phyloP scores from a whole-genome alignment of 2,888 invertebrate species.

The Vannuccia rotundouncinata region DNA sequence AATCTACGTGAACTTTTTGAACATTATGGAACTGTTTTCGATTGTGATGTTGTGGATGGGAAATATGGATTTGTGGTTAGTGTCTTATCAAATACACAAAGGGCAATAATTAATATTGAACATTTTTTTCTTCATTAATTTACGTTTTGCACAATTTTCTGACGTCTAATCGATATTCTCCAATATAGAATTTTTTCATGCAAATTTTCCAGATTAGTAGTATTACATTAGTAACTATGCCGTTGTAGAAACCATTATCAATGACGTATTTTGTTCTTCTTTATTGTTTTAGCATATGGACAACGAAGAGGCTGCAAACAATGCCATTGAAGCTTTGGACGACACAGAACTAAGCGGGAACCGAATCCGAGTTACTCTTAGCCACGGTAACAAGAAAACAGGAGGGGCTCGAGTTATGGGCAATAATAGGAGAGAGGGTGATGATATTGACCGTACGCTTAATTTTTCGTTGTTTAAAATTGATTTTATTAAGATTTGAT shows the following conservation, averaged over 20 bases:
- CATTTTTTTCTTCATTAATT: too few species aligned
- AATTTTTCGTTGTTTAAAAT: background rate
- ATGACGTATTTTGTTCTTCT: too few species aligned
- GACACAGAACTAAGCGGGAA: slow-evolving; percentile 47
- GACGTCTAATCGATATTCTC: too few species aligned
- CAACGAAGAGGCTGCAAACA: slow-evolving; percentile 46
- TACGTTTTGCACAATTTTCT: too few species aligned
- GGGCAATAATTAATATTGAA: too few species aligned
- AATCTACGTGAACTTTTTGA: slow-evolving; percentile 86
- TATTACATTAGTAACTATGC: too few species aligned
- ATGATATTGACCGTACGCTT: slow-evolving; percentile 39
- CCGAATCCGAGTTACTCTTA: slow-evolving; percentile 51
- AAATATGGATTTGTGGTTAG: slow-evolving; percentile 87
- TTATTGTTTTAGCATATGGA: slow-evolving; percentile 53
- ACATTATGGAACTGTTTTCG: slow-evolving; percentile 87
- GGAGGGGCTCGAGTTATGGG: slow-evolving; percentile 45
- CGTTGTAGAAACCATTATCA: too few species aligned
- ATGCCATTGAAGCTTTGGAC: slow-evolving; percentile 48
- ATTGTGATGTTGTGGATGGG: slow-evolving; percentile 84
- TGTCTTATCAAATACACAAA: too few species aligned
- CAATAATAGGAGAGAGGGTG: slow-evolving; percentile 42
- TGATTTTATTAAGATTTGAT: background rate
- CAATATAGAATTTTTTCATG: too few species aligned
- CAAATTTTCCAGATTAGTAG: too few species aligned
- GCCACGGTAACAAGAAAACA: slow-evolving; percentile 43